Evolutionary conservation across 1,140 invertebrate genomes (phyloP), one percentile per base, ranked within the genome.

Genomic region (Drusus annulatus): DNA sequence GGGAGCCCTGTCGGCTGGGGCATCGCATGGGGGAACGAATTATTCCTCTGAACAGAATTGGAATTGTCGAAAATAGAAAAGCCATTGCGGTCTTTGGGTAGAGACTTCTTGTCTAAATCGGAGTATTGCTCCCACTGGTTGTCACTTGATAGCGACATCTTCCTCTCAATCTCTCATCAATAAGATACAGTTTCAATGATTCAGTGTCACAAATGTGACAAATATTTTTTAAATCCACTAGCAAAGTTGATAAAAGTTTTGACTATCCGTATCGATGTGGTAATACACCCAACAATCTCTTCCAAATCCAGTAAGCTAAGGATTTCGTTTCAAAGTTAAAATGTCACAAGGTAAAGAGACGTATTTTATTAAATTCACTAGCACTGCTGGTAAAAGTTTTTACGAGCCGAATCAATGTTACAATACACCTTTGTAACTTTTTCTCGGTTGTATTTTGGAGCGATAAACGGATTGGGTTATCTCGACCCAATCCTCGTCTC

Each of bases 1-100:
- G 88, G 89, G 16, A 85, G 73, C 28, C 87, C 87, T 5, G 88
- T 85, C 2, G 89, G 89, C 10, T 84, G 85, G 5, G 89, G 88
- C 87, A 90, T 89, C 5, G 78, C 17, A 51, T 77, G 75, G 15
- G 56, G 50, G 4, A 16, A 50, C 23, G 21, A 45, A 19, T 31
- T 60, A 15, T 45, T n/a, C 50, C 31, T 63, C 10, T 16, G 13
- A 5, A 54, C 25, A 13, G 19, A 8, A 5, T 25, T 51, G 21
- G 45, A n/a, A 6, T 58, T 23, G 16, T 54, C 51, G 51, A 65
- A 71, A 25, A 25, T 54, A 21, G 28, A 19, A 52, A 75, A 73
- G 0, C 78, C 69, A 52, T 45, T 51, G 28, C 78, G 13, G 21
- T 62, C 56, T 28, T 79, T 74, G 8, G 28, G n/a, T 7, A 31